A percentile compares a stretch with the other conserved stretches of the same genome.
phyloP scores from a whole-genome alignment of 2,888 invertebrate species.

The Chelonus formosanus region DNA sequence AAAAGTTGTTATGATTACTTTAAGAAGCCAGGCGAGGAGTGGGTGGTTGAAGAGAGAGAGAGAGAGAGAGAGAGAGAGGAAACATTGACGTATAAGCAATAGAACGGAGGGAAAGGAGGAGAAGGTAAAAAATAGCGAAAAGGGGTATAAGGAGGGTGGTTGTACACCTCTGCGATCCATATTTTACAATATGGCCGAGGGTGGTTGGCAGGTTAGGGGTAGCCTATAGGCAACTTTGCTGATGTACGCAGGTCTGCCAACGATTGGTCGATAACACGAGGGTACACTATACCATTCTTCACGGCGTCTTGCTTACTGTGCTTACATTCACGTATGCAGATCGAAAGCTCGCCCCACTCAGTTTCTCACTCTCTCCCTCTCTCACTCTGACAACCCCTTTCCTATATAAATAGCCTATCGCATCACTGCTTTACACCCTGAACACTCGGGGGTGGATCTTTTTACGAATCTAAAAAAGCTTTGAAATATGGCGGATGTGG shows the following conservation, averaged over 20 bases:
- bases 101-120: background rate
- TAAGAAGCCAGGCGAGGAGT: background rate
- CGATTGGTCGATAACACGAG: constrained; percentile 63
- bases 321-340: constrained; percentile 48
- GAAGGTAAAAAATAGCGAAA: constrained; percentile 22
- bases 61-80: constrained; percentile 8
- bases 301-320: constrained; percentile 19
- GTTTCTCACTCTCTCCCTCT: constrained; percentile 24
- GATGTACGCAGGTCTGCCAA: constrained; percentile 63
- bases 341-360: constrained; percentile 38
- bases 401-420: constrained; percentile 44
- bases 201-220: constrained; percentile 52
- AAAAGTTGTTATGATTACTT: background rate
- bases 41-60: constrained; percentile 27
- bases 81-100: no score
- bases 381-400: constrained; percentile 38
- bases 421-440: constrained; percentile 34
- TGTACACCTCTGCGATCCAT: constrained; percentile 63
- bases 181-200: constrained; percentile 64
- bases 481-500: constrained; percentile 43
- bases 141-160: constrained; percentile 44
- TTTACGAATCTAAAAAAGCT: constrained; percentile 19
- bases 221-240: constrained; percentile 61
- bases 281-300: constrained; percentile 24
- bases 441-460: constrained; percentile 45